phyloP scores from a whole-genome alignment of 2,797 vertebrate genomes.

The Gymnoscopelus microlampas region DNA sequence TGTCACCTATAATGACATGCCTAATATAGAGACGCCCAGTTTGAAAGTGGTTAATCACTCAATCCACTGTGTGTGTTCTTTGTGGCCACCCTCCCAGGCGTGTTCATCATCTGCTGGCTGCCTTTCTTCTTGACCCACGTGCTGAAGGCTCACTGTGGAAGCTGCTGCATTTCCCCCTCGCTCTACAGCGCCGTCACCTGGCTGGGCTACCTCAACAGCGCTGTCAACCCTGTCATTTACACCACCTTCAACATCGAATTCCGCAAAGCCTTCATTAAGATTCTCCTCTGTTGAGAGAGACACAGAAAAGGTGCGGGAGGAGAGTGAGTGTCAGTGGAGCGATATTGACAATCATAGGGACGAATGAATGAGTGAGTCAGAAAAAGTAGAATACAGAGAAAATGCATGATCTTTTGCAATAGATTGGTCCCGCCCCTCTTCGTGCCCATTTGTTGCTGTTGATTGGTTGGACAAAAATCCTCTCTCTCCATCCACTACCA shows the following conservation, averaged over 20 bases:
- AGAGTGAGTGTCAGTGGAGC: not conserved
- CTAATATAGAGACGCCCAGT: no score
- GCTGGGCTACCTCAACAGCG: slow-evolving; percentile 83
- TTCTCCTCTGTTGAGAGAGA: slow-evolving; percentile 78
- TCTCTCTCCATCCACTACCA: no score
- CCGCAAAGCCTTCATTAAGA: slow-evolving; percentile 83
- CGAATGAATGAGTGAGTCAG: not conserved
- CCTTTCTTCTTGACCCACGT: slow-evolving; percentile 85
- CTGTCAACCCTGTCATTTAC: slow-evolving; percentile 84
- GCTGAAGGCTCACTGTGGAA: slow-evolving; percentile 80
- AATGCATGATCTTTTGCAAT: no score
- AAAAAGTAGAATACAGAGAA: not conserved
- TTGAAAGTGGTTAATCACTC: no score
- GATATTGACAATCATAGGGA: not conserved
- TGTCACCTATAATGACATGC: no score
- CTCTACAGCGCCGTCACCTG: slow-evolving; percentile 82
- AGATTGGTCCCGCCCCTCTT: no score
- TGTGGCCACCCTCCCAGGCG: slow-evolving; percentile 60
- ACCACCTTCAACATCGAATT: slow-evolving; percentile 85
- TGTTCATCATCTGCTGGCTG: slow-evolving; percentile 87
- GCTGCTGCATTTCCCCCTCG: slow-evolving; percentile 80
- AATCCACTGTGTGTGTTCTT: not conserved
- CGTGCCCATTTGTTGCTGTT: no score
- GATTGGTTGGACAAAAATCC: no score
- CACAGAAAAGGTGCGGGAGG: not conserved